Evolutionary conservation across 2,797 vertebrate genomes (phyloP).

Genomic region (Carcharodon carcharias): DNA sequence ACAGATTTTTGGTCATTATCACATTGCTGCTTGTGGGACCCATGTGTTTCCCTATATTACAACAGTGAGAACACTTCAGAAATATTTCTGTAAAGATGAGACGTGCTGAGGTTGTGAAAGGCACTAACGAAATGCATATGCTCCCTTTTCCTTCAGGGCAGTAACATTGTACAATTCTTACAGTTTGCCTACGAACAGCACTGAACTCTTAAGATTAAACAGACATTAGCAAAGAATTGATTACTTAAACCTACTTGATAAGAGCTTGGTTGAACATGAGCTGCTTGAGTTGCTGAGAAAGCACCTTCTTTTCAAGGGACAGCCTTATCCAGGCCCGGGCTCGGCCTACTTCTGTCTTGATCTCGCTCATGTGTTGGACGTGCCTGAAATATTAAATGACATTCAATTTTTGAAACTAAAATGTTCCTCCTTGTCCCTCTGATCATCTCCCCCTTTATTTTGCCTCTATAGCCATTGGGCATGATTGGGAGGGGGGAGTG

Average conservation of each 20-base stretch:
- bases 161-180: background rate
- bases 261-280: slow-evolving; percentile 81
- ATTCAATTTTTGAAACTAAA: background rate
- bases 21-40: background rate
- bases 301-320: slow-evolving; percentile 90
- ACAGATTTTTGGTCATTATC: background rate
- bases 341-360: slow-evolving; percentile 86
- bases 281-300: slow-evolving; percentile 91
- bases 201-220: background rate
- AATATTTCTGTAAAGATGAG: background rate
- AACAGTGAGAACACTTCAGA: background rate
- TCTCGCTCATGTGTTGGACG: slow-evolving; percentile 86
- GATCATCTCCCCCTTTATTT: background rate
- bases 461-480: background rate
- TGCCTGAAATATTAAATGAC: slow-evolving; percentile 60
- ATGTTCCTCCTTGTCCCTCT: background rate
- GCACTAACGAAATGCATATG: background rate
- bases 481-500: background rate
- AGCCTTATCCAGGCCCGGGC: slow-evolving; percentile 90
- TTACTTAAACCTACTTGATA: slow-evolving; percentile 65
- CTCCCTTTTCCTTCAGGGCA: background rate
- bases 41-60: background rate
- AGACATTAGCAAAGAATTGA: background rate
- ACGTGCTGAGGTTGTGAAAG: background rate
- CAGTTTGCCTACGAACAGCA: background rate